phyloP scores from a whole-genome alignment of 2,888 invertebrate genomes.

The Drosophila infuscata region DNA sequence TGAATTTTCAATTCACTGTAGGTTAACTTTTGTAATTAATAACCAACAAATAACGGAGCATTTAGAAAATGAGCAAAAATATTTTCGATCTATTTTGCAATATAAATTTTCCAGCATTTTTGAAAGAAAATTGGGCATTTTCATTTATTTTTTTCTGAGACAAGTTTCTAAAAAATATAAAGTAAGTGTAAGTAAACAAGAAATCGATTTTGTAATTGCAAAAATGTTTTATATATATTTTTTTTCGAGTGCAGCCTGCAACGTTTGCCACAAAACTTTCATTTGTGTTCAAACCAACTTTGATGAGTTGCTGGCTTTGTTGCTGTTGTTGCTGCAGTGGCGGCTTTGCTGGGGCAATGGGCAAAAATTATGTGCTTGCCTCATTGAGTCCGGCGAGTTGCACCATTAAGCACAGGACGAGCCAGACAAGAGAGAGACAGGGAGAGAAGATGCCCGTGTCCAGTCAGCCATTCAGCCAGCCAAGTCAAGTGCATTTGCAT shows the following conservation, averaged over 20 bases:
- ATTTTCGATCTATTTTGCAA: too few relatives aligned
- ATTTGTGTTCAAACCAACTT: conserved; percentile 76
- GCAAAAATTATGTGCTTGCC: conserved; percentile 68
- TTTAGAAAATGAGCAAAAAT: too few relatives aligned
- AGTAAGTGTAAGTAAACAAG: neutral
- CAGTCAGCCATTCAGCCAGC: conserved; percentile 17
- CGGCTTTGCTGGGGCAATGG: conserved; percentile 27
- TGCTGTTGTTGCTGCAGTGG: conserved; percentile 19
- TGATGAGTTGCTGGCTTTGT: conserved; percentile 61
- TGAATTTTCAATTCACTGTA: too few relatives aligned
- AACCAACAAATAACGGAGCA: too few relatives aligned
- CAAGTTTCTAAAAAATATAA: neutral
- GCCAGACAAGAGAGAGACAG: conserved; percentile 8
- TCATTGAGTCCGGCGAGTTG: conserved; percentile 70
- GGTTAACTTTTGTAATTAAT: too few relatives aligned
- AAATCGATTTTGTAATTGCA: neutral
- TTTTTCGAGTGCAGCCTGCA: conserved; percentile 31
- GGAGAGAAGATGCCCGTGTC: conserved; percentile 20
- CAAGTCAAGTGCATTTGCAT: conserved; percentile 73
- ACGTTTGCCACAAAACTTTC: conserved; percentile 66
- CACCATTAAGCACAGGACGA: conserved; percentile 60
- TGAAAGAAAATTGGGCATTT: neutral
- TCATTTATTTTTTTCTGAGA: neutral
- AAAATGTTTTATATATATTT: neutral
- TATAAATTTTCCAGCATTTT: too few relatives aligned